Evolutionary conservation across 2,797 vertebrate species (phyloP), one percentile per base, ranked within the genome.

Genomic region (Aselliscus stoliczkanus): DNA sequence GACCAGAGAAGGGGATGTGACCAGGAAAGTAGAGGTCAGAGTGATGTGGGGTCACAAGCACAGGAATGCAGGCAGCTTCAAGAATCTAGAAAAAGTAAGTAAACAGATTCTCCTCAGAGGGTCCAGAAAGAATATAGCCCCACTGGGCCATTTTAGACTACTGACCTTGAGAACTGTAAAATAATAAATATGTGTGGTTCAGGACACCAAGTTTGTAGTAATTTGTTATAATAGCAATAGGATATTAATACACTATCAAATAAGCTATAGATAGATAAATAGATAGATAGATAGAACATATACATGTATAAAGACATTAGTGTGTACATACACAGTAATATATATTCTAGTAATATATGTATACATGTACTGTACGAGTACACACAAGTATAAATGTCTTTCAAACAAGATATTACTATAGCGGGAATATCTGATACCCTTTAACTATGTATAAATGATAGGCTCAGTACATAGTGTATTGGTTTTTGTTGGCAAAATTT

Each of bases 401-500:
- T 69, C 67, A 77, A 77, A 27, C 2, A 80, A 54, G 15, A 21
- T 90, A 20, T 31, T 76, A 58, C 2, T 79, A 75, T 2, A 25
- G 14, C 42, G 29, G 94, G 1, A 60, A n/a, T n/a, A 50, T 54
- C 23, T n/a, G 65, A 50, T 81, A 27, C 2, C 3, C 47, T 37
- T 27, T 62, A 54, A n/a, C 1, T 90, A 2, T 84, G 21, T 37
- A 29, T 11, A 75, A 75, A 85, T 80, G 9, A 42, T 47, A 42
- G 25, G 0, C 7, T 73, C 31, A 25, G 2, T 77, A 3, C 50
- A 47, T 20, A 10, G 21, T 29, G 9, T 25, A 3, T 47, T 89
- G 27, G 31, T 52, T 86, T 76, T 69, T 69, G 9, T 29, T 69
- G 77, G 25, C 47, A 92, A 81, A 64, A 67, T 39, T 85, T 80